Percentiles rank a stretch among this genome's conserved stretches.
phyloP scores from a whole-genome alignment of 2,113 vertebrate genomes.

The Upupa epops region DNA sequence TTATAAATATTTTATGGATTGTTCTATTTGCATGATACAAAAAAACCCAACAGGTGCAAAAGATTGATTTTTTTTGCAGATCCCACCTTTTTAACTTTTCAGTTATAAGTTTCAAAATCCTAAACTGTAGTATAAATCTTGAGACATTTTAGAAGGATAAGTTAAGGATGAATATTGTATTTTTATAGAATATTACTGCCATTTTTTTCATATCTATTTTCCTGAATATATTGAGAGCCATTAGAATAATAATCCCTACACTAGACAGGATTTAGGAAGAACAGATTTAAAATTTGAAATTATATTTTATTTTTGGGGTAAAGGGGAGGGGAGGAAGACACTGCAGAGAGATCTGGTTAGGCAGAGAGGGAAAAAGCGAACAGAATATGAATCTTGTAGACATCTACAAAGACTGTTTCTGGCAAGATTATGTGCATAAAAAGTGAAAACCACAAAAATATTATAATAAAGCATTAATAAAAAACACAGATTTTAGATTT shows the following conservation, averaged over 20 bases:
- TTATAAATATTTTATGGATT: not conserved
- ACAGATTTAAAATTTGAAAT: not conserved
- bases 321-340: no score
- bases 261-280: not conserved
- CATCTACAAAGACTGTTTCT: not conserved
- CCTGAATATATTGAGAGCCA: not conserved
- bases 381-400: not conserved
- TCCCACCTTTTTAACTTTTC: not conserved
- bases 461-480: not conserved
- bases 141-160: not conserved
- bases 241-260: not conserved
- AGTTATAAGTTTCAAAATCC: not conserved
- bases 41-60: not conserved
- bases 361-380: no score
- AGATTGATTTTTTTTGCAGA: accelerated
- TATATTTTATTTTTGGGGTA: not conserved
- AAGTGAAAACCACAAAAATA: not conserved
- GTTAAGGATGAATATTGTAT: not conserved
- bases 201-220: not conserved
- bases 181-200: not conserved
- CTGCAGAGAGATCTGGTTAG: no score
- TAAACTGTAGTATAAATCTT: not conserved
- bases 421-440: not conserved
- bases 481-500: conserved; percentile 15
- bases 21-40: not conserved